Evolutionary conservation across 2,888 invertebrate species (phyloP), one percentile per base, ranked within the genome.

Genomic region (Saturnia japonica): DNA sequence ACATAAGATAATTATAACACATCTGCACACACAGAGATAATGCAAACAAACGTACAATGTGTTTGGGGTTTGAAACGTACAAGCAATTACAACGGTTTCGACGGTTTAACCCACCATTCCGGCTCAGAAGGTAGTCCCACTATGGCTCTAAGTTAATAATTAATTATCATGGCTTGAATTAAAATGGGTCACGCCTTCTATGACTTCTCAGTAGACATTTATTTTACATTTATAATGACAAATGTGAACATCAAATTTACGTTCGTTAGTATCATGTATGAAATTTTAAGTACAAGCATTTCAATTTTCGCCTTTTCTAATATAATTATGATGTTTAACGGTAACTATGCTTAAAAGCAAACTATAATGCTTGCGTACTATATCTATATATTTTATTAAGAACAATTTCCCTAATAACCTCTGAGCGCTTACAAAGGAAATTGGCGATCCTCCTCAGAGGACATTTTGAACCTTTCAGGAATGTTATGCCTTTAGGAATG

Each of bases 71-170:
- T 82, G 84, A 86, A 85, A 80, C 82, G 81, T 84, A 83, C 83
- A 81, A 84, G 84, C 83, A 87, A 88, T 87, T 87, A 88, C 83
- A 84, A 83, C 82, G 85, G 82, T 79, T 80, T 75, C 76, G 84
- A 83, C 82, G 85, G 82, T 79, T 80, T 75, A 76, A 68, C 76
- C 80, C 78, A 75, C 76, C 78, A 78, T 79, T 78, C 79, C 73
- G 73, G 77, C 76, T 78, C 73, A 74, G 77, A 79, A 83, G 83
- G 80, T 81, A 77, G 77, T 76, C 75, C 78, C 78, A 81, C 84
- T 82, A 84, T 85, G 80, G 86, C 84, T 86, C 83, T 84, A 80
- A 85, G 82, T 88, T 86, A 88, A 89, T 88, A 88, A 89, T 89
- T 88, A 89, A 88, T 84, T 86, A 87, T 85, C 80, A 78, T 76